Evolutionary conservation across 2,113 vertebrate species (phyloP), one percentile per base, ranked within the genome.

Genomic region (Takifugu bimaculatus): DNA sequence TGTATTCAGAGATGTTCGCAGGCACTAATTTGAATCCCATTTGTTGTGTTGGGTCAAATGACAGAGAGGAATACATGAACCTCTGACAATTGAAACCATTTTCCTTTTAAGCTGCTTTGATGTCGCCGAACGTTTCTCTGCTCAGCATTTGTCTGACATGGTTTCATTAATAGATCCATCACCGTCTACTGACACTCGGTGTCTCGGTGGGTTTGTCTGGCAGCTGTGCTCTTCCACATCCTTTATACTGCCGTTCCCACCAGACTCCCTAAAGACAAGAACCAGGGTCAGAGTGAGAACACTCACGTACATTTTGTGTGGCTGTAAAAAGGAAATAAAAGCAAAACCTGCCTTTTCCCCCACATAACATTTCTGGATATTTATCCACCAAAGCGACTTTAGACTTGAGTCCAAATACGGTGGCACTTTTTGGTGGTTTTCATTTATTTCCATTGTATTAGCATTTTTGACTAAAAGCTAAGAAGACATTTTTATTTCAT

Each of bases 81-180:
- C 45, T 48, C 5, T 48, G 12, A 48, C 15, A 48, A 48, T n/a
- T 48, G 13, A 5, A n/a, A 48, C 45, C 15, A 13, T 48, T 48
- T 48, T 15, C 45, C 45, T 48, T 48, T 48, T 14, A 48, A 48
- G 45, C 13, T 48, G 12, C 45, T 48, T n/a, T 48, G 45, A 48
- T 12, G 14, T n/a, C 13, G 45, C 45, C 13, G 6, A 6, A 5
- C 13, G 4, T 48, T n/a, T 12, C 45, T n/a, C 45, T 12, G 13
- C 45, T 48, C 45, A 7, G 45, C 45, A 7, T n/a, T 48, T 48
- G 3, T n/a, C 45, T 48, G 45, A 48, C 45, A 48, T 12, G 15
- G n/a, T n/a, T 48, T 48, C n/a, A 48, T 48, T 48, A 48, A 48
- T 48, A 48, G 45, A 48, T 48, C 45, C 13, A 12, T 48, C 45